These are phyloP conservation scores for Oncopodura yosiiana DNA, from an alignment of 1,140 invertebrate species.

Conservation along the genomic window DNA sequence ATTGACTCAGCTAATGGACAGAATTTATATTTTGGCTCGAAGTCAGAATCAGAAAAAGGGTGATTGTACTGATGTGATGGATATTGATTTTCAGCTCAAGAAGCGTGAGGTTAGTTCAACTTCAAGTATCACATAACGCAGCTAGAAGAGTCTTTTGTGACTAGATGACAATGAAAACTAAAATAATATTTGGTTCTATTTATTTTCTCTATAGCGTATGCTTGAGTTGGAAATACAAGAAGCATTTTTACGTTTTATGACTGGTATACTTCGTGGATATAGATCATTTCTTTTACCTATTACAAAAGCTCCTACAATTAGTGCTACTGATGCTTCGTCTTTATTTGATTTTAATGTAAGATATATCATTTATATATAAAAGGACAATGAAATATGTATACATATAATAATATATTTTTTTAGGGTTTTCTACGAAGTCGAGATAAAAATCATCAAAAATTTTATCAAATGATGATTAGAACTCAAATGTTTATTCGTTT, in stretches of 20 bases:
- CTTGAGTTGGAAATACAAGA: constrained; percentile 92
- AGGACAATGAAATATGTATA: background rate
- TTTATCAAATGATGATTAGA: constrained; percentile 76
- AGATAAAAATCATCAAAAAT: constrained; percentile 79
- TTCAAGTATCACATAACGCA: background rate
- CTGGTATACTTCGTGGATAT: constrained; percentile 84
- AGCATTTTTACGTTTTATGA: constrained; percentile 93
- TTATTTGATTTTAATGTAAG: constrained; percentile 89
- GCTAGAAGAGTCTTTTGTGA: background rate
- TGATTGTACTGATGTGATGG: constrained; percentile 47
- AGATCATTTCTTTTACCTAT: constrained; percentile 82
- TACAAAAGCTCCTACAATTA: constrained; percentile 81
- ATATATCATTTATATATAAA: constrained; percentile 20
- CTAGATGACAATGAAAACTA: background rate
- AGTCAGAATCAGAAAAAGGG: constrained; percentile 42
- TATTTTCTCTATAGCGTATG: constrained; percentile 49
- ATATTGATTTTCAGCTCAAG: constrained; percentile 61
- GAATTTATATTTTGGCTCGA: constrained; percentile 42
- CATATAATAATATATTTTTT: constrained; percentile 25
- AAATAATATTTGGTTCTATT: constrained; percentile 25
- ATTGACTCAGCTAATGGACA: constrained; percentile 65
- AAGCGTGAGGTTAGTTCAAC: constrained; percentile 52
- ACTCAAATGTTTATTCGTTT: constrained; percentile 98
- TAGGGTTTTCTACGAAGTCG: constrained; percentile 51
- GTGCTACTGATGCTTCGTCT: constrained; percentile 86